Evolutionary conservation across 1,140 invertebrate genomes (phyloP).

Genomic region (Aphelenchoides avenae): DNA sequence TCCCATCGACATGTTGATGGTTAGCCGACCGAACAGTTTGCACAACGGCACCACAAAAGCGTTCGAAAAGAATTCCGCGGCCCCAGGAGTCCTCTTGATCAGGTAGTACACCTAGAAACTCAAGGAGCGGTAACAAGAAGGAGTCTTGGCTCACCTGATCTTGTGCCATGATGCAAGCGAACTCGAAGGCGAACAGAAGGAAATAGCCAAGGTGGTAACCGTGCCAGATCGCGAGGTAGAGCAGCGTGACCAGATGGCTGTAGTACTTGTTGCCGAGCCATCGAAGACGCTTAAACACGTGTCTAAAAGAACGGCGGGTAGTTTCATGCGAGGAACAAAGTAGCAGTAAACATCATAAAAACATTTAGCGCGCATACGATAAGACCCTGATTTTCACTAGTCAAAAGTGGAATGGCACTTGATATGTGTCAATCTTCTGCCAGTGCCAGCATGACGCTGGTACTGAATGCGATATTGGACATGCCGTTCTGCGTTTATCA

Average conservation of each 20-base stretch:
- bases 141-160: conserved; percentile 45
- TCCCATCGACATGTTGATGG: conserved; percentile 54
- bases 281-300: conserved; percentile 62
- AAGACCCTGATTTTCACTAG: too few relatives aligned
- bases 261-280: conserved; percentile 62
- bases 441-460: too few relatives aligned
- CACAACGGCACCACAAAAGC: conserved; percentile 40
- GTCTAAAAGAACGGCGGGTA: conserved; percentile 61
- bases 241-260: conserved; percentile 61
- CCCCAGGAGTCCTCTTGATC: conserved; percentile 42
- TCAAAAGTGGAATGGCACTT: too few relatives aligned
- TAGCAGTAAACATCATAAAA: conserved; percentile 12
- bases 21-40: conserved; percentile 53
- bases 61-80: conserved; percentile 37
- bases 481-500: too few relatives aligned
- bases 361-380: too few relatives aligned
- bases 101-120: conserved; percentile 49
- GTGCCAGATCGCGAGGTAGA: conserved; percentile 64
- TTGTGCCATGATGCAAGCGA: conserved; percentile 55
- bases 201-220: conserved; percentile 63
- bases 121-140: conserved; percentile 2
- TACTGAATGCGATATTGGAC: too few relatives aligned
- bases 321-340: conserved; percentile 4
- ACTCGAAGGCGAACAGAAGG: conserved; percentile 62
- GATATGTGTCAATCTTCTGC: too few relatives aligned